phyloP scores from a whole-genome alignment of 2,888 invertebrate genomes.

The Caenorhabditis angaria region DNA sequence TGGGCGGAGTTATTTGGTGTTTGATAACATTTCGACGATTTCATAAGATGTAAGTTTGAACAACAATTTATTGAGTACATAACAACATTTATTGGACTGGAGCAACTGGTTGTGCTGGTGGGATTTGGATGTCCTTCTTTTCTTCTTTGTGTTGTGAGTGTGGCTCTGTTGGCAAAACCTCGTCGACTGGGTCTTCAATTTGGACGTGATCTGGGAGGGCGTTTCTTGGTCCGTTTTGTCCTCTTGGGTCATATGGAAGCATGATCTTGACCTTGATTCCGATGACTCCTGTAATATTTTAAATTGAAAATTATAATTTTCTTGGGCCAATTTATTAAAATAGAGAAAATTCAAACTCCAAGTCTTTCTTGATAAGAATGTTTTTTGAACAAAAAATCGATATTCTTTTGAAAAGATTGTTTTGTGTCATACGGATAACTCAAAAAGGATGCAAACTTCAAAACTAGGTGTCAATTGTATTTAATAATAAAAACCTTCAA shows the following conservation, averaged over 20 bases:
- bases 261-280: constrained; percentile 94
- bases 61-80: constrained; percentile 46
- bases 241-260: constrained; percentile 97
- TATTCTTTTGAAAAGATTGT: too few species aligned
- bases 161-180: constrained; percentile 73
- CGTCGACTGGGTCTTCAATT: constrained; percentile 96
- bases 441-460: too few species aligned
- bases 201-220: constrained; percentile 92
- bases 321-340: too few species aligned
- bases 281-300: constrained; percentile 77
- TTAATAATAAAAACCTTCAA: too few species aligned
- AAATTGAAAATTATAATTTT: too few species aligned
- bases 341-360: too few species aligned
- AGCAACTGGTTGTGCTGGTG: constrained; percentile 46
- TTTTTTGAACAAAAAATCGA: not conserved
- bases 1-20: constrained; percentile 1
- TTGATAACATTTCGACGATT: constrained; percentile 3
- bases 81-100: constrained; percentile 48
- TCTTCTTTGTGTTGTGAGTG: constrained; percentile 70
- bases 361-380: too few species aligned
- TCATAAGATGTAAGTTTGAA: constrained; percentile 25
- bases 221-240: constrained; percentile 96
- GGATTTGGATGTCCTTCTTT: constrained; percentile 52
- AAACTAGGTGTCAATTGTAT: too few species aligned
- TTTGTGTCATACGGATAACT: too few species aligned